Percentiles rank a stretch among this genome's conserved stretches.
Evolutionary conservation across 2,797 vertebrate genomes (phyloP).

Genomic region (Graptemys geographica): DNA sequence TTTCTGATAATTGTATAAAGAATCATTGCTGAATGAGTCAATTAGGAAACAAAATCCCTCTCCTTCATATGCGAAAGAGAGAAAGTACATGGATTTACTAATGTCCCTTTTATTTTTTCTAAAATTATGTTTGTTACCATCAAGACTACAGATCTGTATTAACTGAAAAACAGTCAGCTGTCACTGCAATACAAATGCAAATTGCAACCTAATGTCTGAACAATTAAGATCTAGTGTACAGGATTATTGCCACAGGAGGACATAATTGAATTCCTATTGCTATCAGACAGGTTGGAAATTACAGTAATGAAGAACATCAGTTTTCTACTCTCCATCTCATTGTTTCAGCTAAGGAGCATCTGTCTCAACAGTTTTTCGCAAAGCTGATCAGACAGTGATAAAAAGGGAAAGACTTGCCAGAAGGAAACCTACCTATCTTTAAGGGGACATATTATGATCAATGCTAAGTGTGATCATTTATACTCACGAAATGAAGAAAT

Average conservation of each 20-base stretch:
- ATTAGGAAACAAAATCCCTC: background rate
- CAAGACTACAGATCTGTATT: too few species aligned
- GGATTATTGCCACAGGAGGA: slow-evolving; percentile 70
- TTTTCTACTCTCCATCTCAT: slow-evolving; percentile 59
- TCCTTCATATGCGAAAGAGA: background rate
- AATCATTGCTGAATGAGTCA: slow-evolving; percentile 14
- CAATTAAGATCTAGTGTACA: slow-evolving; percentile 67
- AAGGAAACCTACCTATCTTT: background rate
- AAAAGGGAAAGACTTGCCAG: background rate
- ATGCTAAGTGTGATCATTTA: background rate
- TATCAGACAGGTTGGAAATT: slow-evolving; percentile 73
- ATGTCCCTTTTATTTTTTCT: background rate
- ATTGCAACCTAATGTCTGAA: slow-evolving; percentile 71
- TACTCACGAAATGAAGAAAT: background rate
- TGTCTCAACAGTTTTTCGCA: background rate
- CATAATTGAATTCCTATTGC: slow-evolving; percentile 76
- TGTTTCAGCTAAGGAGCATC: slow-evolving; percentile 53
- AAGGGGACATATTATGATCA: background rate
- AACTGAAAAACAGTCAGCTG: slow-evolving; percentile 52
- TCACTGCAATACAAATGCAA: slow-evolving; percentile 68
- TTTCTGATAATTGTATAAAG: background rate
- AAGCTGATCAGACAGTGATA: background rate
- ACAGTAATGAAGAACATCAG: slow-evolving; percentile 65
- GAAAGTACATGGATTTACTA: background rate
- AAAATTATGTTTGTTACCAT: background rate